phyloP scores from a whole-genome alignment of 1,140 invertebrate genomes.

The Sesamia nonagrioides region DNA sequence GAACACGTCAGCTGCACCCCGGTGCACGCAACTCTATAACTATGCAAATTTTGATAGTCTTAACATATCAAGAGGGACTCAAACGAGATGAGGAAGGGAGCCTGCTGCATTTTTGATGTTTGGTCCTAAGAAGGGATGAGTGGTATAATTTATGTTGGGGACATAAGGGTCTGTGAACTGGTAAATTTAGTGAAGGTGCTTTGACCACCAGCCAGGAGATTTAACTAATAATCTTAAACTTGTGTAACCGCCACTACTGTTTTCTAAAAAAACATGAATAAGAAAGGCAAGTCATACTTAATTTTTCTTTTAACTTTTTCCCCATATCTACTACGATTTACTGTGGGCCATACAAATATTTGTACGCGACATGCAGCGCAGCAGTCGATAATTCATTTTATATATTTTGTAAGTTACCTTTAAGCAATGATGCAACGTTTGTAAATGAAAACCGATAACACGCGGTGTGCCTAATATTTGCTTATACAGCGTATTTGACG shows the following conservation, averaged over 20 bases:
- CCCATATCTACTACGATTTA: no score
- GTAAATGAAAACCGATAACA: no score
- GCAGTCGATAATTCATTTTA: no score
- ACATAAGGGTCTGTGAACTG: not conserved
- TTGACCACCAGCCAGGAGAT: no score
- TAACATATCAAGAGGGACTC: conserved; percentile 3
- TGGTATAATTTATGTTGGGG: not conserved
- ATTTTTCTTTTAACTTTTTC: no score
- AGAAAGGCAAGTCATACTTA: no score
- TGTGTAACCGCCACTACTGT: not conserved
- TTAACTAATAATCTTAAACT: not conserved
- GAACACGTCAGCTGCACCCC: conserved; percentile 38
- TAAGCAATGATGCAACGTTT: no score
- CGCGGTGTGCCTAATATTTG: not conserved
- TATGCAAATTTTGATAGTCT: conserved; percentile 49
- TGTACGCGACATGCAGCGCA: no score
- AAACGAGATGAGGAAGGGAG: conserved; percentile 13
- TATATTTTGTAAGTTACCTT: no score
- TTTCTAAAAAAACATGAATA: no score
- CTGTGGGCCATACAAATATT: no score
- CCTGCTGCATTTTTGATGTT: conserved; percentile 28
- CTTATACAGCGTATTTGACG: not conserved
- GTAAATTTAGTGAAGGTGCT: not conserved
- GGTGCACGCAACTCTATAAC: conserved; percentile 35
- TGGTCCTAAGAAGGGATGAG: not conserved